Evolutionary conservation across 2,888 invertebrate species (phyloP).

Genomic region (Volucella bombylans): DNA sequence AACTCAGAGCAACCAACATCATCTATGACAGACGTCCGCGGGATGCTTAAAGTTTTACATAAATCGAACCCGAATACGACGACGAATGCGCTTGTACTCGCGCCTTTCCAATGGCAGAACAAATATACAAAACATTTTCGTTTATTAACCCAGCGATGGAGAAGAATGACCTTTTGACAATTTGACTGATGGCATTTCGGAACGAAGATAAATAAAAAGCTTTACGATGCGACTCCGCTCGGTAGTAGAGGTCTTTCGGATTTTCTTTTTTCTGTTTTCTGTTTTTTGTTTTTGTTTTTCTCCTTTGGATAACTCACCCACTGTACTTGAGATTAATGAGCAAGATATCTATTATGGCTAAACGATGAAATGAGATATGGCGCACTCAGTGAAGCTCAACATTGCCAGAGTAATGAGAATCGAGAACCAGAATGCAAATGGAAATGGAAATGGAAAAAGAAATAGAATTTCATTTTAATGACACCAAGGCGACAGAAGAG

Average conservation of each 20-base stretch:
- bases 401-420: slow-evolving; percentile 20
- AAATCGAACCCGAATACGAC: no score
- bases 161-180: slow-evolving; percentile 70
- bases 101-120: slow-evolving; percentile 12
- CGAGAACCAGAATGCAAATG: no score
- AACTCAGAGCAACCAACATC: no score
- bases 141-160: slow-evolving; percentile 50
- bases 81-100: no score
- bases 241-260: not conserved
- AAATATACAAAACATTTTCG: slow-evolving; percentile 37
- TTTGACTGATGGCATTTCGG: slow-evolving; percentile 69
- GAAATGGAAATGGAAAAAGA: slow-evolving; percentile 15
- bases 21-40: no score
- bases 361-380: slow-evolving; percentile 59
- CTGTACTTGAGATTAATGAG: slow-evolving; percentile 59
- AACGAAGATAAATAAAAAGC: slow-evolving; percentile 58
- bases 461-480: slow-evolving; percentile 39
- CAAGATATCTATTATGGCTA: slow-evolving; percentile 52
- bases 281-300: not conserved
- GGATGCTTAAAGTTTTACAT: no score
- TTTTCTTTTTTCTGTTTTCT: not conserved
- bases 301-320: not conserved
- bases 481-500: not conserved
- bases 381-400: slow-evolving; percentile 27
- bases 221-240: not conserved